Evolutionary conservation across 2,113 vertebrate species (phyloP).

Genomic region (Crocuta crocuta): DNA sequence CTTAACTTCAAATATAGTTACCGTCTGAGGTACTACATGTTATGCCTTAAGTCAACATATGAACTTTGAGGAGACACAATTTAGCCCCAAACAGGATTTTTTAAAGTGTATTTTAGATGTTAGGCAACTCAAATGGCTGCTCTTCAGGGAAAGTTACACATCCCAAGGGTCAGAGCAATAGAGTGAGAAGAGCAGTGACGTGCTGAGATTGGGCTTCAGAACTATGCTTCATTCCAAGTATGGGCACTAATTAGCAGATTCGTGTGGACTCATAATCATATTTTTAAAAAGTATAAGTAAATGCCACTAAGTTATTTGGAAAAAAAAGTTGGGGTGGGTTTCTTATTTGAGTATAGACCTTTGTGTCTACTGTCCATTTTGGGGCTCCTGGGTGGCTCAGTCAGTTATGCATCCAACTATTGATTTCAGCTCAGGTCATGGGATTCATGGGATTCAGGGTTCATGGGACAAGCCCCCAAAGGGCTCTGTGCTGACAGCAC

Average conservation of each 20-base stretch:
- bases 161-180: background rate
- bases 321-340: background rate
- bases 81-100: background rate
- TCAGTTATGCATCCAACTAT: no score
- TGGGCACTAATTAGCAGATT: background rate
- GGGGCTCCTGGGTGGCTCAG: no score
- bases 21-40: background rate
- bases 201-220: background rate
- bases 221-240: background rate
- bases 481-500: no score
- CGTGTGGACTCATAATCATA: background rate
- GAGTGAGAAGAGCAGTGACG: background rate
- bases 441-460: fast-evolving
- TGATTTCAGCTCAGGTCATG: no score
- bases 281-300: background rate
- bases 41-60: background rate
- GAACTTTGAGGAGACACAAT: background rate
- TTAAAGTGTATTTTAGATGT: background rate
- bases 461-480: no score
- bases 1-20: background rate
- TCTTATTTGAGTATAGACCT: background rate
- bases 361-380: background rate
- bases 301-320: background rate
- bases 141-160: background rate
- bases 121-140: background rate